phyloP scores from a whole-genome alignment of 2,113 vertebrate genomes.

The Lycocorax pyrrhopterus region DNA sequence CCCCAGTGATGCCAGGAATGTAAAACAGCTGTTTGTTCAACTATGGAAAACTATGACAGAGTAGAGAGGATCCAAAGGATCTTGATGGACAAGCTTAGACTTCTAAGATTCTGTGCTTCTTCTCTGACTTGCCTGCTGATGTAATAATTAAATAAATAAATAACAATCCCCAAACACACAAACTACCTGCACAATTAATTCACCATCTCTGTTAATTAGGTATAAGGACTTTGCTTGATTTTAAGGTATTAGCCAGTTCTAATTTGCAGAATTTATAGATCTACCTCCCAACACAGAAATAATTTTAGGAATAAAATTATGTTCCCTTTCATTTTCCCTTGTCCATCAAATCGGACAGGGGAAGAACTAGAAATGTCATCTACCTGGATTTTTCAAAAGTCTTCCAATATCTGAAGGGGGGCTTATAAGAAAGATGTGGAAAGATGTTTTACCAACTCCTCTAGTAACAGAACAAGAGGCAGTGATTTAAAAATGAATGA shows the following conservation, averaged over 20 bases:
- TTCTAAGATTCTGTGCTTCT: not conserved
- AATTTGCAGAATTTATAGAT: not conserved
- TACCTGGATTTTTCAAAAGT: not conserved
- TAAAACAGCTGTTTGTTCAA: not conserved
- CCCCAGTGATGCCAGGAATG: not conserved
- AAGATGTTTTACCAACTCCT: not conserved
- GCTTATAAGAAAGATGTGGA: not conserved
- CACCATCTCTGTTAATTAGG: not conserved
- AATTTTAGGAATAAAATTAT: not conserved
- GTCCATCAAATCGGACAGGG: not conserved
- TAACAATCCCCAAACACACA: not conserved
- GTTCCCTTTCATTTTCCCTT: not conserved
- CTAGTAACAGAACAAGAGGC: not conserved
- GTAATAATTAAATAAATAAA: not conserved
- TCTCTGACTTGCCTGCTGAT: not conserved
- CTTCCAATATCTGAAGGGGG: accelerated
- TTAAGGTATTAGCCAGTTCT: not conserved
- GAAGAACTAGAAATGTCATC: not conserved
- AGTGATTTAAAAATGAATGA: not conserved
- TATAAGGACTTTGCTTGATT: not conserved
- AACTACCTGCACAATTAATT: not conserved
- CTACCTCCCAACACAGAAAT: not conserved
- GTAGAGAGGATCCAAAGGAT: not conserved
- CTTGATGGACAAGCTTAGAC: not conserved
- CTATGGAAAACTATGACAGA: not conserved